phyloP scores from a whole-genome alignment of 2,113 vertebrate genomes.

The Protomyctophum bolini region DNA sequence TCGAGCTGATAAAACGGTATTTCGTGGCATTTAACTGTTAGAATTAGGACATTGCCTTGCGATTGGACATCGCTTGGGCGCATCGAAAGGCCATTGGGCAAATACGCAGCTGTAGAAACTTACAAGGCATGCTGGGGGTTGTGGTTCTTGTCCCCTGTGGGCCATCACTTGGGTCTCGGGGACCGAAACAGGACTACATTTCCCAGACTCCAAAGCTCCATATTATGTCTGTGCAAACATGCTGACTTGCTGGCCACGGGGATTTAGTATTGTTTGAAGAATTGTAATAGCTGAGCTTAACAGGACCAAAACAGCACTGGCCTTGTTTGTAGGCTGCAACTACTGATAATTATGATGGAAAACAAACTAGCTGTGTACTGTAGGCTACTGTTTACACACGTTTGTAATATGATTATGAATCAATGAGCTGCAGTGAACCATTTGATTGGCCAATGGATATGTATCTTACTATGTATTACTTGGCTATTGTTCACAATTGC shows the following conservation, averaged over 20 bases:
- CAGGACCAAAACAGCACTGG: constrained; percentile 34
- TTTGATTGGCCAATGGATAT: too few species aligned
- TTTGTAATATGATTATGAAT: neutral
- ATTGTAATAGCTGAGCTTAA: constrained; percentile 78
- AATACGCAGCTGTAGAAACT: constrained; percentile 26
- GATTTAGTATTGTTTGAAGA: constrained; percentile 73
- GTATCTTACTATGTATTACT: too few species aligned
- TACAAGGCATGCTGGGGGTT: constrained; percentile 57
- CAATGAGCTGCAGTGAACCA: too few species aligned
- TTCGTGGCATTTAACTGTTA: constrained; percentile 53
- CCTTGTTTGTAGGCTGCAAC: neutral
- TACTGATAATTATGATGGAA: constrained; percentile 32
- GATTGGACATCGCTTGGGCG: constrained; percentile 42
- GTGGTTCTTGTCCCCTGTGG: constrained; percentile 53
- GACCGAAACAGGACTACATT: constrained; percentile 58
- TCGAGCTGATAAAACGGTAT: constrained; percentile 20
- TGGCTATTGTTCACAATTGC: too few species aligned
- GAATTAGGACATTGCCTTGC: constrained; percentile 53
- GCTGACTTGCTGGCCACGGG: constrained; percentile 75
- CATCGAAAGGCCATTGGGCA: constrained; percentile 54
- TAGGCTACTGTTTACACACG: neutral
- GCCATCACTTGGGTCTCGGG: constrained; percentile 30
- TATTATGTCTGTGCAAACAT: constrained; percentile 62
- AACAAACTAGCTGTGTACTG: neutral
- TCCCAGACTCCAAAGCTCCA: constrained; percentile 55